Evolutionary conservation across 2,797 vertebrate species (phyloP).

Genomic region (Notamacropus eugenii): DNA sequence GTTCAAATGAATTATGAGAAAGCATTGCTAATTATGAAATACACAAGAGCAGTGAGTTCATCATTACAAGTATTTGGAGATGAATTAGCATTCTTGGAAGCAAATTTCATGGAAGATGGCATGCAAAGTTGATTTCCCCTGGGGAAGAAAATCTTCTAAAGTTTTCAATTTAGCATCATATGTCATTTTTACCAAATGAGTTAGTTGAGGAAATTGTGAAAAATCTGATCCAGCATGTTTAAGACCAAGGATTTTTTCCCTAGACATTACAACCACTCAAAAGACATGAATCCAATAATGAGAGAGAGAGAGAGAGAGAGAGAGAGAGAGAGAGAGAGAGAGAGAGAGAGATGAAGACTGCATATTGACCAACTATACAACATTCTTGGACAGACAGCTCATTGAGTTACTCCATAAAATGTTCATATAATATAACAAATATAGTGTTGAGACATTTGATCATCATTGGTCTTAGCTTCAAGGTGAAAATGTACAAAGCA

Average conservation of each 20-base stretch:
- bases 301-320: neutral
- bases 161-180: neutral
- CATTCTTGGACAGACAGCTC: neutral
- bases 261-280: neutral
- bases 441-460: neutral
- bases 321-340: neutral
- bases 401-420: neutral
- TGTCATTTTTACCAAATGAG: neutral
- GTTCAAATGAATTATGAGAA: neutral
- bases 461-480: neutral
- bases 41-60: neutral
- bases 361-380: neutral
- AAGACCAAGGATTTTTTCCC: neutral
- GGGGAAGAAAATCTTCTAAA: neutral
- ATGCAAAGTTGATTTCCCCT: neutral
- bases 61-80: neutral
- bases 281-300: neutral
- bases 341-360: neutral
- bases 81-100: neutral
- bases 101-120: neutral
- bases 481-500: neutral
- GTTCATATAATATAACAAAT: too few relatives aligned
- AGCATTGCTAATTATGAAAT: neutral
- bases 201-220: neutral
- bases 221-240: neutral